Percentiles rank a stretch among this genome's conserved stretches.
Evolutionary conservation across 2,888 invertebrate species (phyloP).

Genomic region (Melanostoma mellinum): DNA sequence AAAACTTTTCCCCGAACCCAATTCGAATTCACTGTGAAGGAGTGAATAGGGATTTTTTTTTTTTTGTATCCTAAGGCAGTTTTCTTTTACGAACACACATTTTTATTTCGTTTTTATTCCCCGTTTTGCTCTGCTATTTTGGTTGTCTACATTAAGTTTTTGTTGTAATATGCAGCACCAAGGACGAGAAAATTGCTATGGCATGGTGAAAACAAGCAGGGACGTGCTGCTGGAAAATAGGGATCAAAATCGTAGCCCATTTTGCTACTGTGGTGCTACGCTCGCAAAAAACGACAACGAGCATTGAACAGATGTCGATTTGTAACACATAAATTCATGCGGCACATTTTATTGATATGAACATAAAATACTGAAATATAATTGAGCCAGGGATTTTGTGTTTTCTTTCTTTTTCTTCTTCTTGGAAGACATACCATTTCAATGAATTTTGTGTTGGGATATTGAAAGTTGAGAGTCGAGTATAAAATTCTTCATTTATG

Average conservation of each 20-base stretch:
- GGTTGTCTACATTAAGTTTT: conserved; percentile 60
- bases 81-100: conserved; percentile 63
- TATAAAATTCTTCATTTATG: too few relatives aligned
- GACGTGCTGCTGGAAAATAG: conserved; percentile 19
- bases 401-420: conserved; percentile 9
- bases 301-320: conserved; percentile 69
- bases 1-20: conserved; percentile 26
- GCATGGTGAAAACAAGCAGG: background rate
- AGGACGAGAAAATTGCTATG: conserved; percentile 25
- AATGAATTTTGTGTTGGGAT: background rate
- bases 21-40: conserved; percentile 1
- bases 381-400: conserved; percentile 45
- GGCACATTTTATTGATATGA: conserved; percentile 72
- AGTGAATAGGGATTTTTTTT: conserved; percentile 22
- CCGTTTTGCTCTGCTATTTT: conserved; percentile 36
- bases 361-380: conserved; percentile 71
- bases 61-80: conserved; percentile 59
- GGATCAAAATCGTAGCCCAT: conserved; percentile 51
- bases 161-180: conserved; percentile 46
- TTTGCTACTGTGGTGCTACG: conserved; percentile 26
- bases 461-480: background rate
- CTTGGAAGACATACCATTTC: conserved; percentile 20
- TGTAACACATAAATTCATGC: conserved; percentile 73
- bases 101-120: conserved; percentile 66
- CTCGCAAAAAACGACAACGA: conserved; percentile 49